phyloP scores from a whole-genome alignment of 2,797 vertebrate genomes.

The Mormyrops boulengeri region DNA sequence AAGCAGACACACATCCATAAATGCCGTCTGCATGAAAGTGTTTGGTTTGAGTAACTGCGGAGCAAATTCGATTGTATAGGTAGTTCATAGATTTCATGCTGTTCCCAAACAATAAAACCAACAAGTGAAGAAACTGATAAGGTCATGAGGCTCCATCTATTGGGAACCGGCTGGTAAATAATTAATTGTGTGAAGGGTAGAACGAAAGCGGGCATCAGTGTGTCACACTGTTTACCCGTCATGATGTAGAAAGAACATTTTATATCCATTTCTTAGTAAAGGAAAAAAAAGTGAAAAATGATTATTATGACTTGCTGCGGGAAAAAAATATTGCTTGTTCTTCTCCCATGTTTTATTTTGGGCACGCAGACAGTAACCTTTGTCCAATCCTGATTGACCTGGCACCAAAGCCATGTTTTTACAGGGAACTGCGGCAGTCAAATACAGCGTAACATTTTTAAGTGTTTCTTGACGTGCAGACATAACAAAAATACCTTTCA shows the following conservation, averaged over 20 bases:
- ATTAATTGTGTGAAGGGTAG: neutral
- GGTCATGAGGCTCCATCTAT: neutral
- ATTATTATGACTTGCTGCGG: neutral
- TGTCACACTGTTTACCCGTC: neutral
- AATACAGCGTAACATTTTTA: neutral
- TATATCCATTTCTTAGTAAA: neutral
- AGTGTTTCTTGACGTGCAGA: neutral
- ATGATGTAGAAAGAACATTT: neutral
- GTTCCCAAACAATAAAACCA: neutral
- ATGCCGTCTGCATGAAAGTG: constrained; percentile 15
- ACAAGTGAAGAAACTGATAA: neutral
- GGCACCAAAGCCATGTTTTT: neutral
- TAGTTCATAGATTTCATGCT: neutral
- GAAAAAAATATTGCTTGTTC: neutral
- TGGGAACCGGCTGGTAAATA: neutral
- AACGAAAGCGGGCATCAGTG: neutral
- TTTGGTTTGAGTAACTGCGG: neutral
- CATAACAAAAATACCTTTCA: neutral
- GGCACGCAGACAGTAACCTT: neutral
- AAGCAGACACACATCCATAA: constrained; percentile 26
- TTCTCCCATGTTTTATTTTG: neutral
- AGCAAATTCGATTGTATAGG: neutral
- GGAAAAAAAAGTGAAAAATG: neutral
- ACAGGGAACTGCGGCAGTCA: neutral
- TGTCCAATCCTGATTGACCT: neutral